Evolutionary conservation across 2,888 invertebrate genomes (phyloP), one percentile per base, ranked within the genome.

Genomic region (Ganaspis brasiliensis): DNA sequence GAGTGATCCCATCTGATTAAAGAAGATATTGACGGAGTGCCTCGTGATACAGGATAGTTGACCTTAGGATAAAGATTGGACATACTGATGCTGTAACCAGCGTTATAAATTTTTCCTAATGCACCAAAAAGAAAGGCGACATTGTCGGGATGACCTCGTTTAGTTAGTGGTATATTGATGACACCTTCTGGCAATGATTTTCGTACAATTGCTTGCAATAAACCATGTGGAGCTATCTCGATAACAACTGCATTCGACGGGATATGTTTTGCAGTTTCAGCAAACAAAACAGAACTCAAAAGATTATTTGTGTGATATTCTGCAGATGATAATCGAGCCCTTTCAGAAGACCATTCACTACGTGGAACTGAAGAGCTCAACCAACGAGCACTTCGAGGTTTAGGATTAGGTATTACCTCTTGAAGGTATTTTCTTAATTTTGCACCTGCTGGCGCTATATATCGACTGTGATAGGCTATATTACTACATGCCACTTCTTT

Each of bases 221-320:
- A 93, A 4, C 97, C 96, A 86, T 98, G 98, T 0, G 98, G 98
- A 0, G 98, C 98, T 73, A 98, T 95, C 91, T 98, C 98, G 81
- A 98, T 95, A 8, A 95, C 94, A 78, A 98, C 93, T 0, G 98
- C 97, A 88, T 97, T 95, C 61, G 94, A 93, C 1, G 97, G 97
- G 83, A 98, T 95, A 59, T 96, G 93, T 16, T 93, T 93, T 8
- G 96, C 93, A 0, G 96, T 96, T 91, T 98, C 98, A 88, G 97
- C 97, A 90, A 97, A 97, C 91, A 94, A 93, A n/a, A 93, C 90
- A 80, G 92, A 87, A 93, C 93, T 96, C 88, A 96, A 90, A 35
- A 97, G 92, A 89, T 97, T 98, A 88, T 97, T 97, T 1, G 96
- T 96, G 87, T 97, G 97, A 89, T 98, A 98, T 84, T 97, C 97